phyloP scores from a whole-genome alignment of 2,797 vertebrate species.

The Carapus acus region DNA sequence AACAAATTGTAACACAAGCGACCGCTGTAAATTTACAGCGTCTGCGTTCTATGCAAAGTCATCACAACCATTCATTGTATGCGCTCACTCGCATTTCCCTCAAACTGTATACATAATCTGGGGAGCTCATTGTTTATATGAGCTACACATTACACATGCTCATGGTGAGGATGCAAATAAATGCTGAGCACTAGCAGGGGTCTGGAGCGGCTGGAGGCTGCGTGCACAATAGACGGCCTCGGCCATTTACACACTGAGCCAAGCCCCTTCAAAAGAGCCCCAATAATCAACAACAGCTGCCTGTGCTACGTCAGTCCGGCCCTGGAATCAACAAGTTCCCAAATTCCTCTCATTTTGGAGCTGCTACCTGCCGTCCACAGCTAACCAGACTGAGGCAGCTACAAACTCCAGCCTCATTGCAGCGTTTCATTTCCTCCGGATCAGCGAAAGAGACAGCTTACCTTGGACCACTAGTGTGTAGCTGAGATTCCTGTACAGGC shows the following conservation, averaged over 20 bases:
- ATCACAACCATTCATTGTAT: conserved; percentile 31
- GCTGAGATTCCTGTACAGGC: conserved; percentile 76
- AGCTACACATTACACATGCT: conserved; percentile 40
- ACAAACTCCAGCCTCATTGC: conserved; percentile 10
- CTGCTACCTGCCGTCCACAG: conserved; percentile 68
- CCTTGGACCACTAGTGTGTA: conserved; percentile 78
- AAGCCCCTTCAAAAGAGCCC: conserved; percentile 67
- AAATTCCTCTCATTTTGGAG: conserved; percentile 69
- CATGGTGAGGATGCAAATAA: conserved; percentile 61
- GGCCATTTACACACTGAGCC: conserved; percentile 52
- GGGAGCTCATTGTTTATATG: conserved; percentile 47
- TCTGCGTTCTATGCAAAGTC: conserved; percentile 15
- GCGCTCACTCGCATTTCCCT: conserved; percentile 21
- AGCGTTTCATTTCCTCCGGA: conserved; percentile 40
- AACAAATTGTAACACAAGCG: conserved; percentile 7
- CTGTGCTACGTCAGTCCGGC: conserved; percentile 61
- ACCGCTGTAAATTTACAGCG: conserved; percentile 11
- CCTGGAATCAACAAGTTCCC: conserved; percentile 65
- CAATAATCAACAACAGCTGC: conserved; percentile 75
- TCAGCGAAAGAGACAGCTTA: conserved; percentile 59
- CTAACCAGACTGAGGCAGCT: conserved; percentile 34
- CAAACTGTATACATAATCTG: conserved; percentile 33
- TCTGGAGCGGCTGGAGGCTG: conserved; percentile 50
- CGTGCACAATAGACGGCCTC: conserved; percentile 44
- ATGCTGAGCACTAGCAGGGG: conserved; percentile 37